These are phyloP conservation scores for Serranus cabrilla DNA, from an alignment of 2,797 vertebrate genomes.

Conservation along the genomic window DNA sequence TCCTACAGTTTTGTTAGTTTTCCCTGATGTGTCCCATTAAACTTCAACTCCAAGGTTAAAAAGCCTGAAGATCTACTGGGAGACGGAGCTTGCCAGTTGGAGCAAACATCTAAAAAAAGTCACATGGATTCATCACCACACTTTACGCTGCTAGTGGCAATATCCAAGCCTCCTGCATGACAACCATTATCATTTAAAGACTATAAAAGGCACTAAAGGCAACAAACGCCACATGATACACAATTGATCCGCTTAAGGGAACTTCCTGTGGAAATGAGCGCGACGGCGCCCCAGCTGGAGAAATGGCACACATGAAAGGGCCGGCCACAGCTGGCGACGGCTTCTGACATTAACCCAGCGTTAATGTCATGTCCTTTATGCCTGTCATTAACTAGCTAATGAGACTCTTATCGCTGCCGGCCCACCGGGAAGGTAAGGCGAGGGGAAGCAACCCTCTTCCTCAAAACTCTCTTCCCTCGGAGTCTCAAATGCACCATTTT, in stretches of 20 bases:
- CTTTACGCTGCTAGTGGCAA: conserved; percentile 15
- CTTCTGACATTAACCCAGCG: conserved; percentile 77
- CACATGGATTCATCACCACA: conserved; percentile 13
- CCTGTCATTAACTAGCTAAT: conserved; percentile 78
- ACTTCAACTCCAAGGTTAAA: conserved; percentile 9
- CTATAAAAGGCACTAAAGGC: conserved; percentile 40
- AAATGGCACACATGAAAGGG: conserved; percentile 78
- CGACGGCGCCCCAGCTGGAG: conserved; percentile 59
- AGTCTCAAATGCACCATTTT: conserved; percentile 24
- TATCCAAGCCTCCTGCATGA: conserved; percentile 21
- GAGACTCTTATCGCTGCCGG: conserved; percentile 68
- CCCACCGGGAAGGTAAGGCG: conserved; percentile 36
- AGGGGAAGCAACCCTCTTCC: conserved; percentile 21
- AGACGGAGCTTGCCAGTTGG: conserved; percentile 17
- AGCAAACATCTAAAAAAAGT: conserved; percentile 21
- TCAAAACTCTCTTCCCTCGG: not conserved
- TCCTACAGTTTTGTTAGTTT: conserved; percentile 27
- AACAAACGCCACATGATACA: conserved; percentile 47
- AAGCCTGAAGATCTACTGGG: conserved; percentile 22
- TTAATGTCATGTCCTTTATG: conserved; percentile 83
- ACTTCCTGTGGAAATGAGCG: conserved; percentile 66
- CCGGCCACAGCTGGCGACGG: conserved; percentile 70
- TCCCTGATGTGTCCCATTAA: conserved; percentile 27
- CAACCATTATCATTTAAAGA: conserved; percentile 42
- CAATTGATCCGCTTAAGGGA: conserved; percentile 60